These are phyloP conservation scores for Acrossocheilus wenchowensis DNA, from an alignment of 2,797 vertebrate genomes.

Conservation along the genomic window DNA sequence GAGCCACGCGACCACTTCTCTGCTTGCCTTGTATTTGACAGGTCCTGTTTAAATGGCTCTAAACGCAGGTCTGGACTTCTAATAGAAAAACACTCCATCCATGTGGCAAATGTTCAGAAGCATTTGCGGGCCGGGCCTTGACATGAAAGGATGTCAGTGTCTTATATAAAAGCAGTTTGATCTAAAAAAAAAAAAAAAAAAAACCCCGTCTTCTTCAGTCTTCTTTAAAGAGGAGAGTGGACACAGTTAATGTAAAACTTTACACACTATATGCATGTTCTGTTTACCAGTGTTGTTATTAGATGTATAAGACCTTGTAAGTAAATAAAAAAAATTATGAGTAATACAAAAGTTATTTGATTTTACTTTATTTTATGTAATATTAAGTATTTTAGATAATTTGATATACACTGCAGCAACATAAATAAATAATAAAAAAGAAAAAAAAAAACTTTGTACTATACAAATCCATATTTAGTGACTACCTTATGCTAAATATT, in stretches of 20 bases:
- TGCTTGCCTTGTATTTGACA: slow-evolving; percentile 74
- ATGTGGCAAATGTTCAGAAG: slow-evolving; percentile 51
- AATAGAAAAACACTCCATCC: slow-evolving; percentile 44
- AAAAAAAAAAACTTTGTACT: neutral
- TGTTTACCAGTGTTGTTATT: neutral
- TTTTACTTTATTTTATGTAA: neutral
- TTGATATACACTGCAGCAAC: neutral
- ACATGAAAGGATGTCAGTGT: slow-evolving; percentile 32
- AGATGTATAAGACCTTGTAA: neutral
- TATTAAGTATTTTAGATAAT: neutral
- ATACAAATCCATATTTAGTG: neutral
- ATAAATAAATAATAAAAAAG: no score
- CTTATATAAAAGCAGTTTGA: slow-evolving; percentile 18
- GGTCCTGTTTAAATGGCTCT: slow-evolving; percentile 79
- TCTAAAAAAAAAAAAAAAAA: neutral
- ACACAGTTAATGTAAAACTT: neutral
- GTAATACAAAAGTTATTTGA: neutral
- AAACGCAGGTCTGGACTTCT: slow-evolving; percentile 71
- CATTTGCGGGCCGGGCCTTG: slow-evolving; percentile 9
- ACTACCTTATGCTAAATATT: neutral
- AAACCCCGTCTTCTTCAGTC: neutral
- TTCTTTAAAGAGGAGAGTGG: neutral
- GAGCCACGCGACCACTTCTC: slow-evolving; percentile 69
- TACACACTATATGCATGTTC: neutral
- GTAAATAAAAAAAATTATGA: neutral